Percentiles rank a stretch among this genome's conserved stretches.
These are phyloP conservation scores for Allobates femoralis DNA, from an alignment of 2,797 vertebrate species.

Conservation along the genomic window DNA sequence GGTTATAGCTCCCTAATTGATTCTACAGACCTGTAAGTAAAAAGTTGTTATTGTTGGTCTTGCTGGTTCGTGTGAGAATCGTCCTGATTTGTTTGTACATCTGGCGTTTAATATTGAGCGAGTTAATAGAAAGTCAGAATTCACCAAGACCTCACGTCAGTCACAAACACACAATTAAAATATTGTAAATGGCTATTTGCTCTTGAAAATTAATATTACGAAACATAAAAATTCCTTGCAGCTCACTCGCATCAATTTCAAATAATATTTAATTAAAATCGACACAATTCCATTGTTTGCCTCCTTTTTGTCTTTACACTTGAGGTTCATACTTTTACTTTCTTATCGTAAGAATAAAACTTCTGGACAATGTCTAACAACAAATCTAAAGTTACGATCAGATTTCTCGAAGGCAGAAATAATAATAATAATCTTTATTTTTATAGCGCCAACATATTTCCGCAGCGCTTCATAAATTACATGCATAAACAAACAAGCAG, in stretches of 20 bases:
- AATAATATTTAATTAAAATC: neutral
- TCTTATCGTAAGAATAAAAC: neutral
- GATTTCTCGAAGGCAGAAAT: too few relatives aligned
- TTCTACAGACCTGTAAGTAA: constrained; percentile 34
- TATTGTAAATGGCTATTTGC: neutral
- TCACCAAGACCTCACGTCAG: neutral
- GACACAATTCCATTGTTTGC: neutral
- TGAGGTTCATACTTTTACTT: neutral
- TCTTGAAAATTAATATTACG: neutral
- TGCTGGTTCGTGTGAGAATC: neutral
- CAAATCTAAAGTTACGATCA: neutral
- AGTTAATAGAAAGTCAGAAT: constrained; percentile 14
- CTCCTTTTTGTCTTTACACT: neutral
- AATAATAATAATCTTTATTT: too few relatives aligned
- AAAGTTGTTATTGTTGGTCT: constrained; percentile 47
- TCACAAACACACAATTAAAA: constrained; percentile 14
- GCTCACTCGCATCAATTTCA: neutral
- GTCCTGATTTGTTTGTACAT: constrained; percentile 43
- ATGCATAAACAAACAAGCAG: too few relatives aligned
- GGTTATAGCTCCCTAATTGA: constrained; percentile 54
- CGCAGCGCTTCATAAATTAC: too few relatives aligned
- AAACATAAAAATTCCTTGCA: neutral
- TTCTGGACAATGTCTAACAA: neutral
- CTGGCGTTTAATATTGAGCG: constrained; percentile 39
- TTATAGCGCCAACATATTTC: too few relatives aligned